Conservation (phyloP, 2,797 vertebrate genomes). For the Sebastes matsubarae region DNA sequence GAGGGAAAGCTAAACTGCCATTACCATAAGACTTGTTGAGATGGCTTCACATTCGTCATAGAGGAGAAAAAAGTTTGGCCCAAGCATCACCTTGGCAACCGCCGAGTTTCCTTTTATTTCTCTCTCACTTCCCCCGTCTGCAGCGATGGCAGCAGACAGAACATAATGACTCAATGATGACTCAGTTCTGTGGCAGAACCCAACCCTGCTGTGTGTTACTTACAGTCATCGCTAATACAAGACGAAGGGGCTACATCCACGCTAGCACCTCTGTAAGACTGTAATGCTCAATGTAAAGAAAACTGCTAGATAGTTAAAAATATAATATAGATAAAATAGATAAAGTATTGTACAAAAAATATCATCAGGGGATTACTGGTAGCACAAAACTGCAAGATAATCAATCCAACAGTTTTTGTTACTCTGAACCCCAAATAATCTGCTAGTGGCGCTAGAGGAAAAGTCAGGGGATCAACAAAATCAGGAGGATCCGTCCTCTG, state of each 20-base stretch:
- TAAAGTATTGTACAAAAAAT: background rate
- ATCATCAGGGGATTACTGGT: background rate
- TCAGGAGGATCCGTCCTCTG: background rate
- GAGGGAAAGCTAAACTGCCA: background rate
- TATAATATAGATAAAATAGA: too few relatives aligned
- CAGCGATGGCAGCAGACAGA: background rate
- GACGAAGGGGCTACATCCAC: background rate
- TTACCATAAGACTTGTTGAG: slow-evolving; percentile 1
- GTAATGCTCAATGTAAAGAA: background rate
- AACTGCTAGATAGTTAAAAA: background rate
- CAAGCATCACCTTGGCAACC: slow-evolving; percentile 13
- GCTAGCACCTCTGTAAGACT: background rate
- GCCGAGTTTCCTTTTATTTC: slow-evolving; percentile 3
- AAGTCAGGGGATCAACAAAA: background rate
- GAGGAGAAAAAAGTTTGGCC: background rate
- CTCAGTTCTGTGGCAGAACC: slow-evolving; percentile 23
- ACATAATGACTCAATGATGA: slow-evolving; percentile 24
- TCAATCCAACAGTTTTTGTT: too few relatives aligned
- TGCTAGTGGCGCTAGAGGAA: background rate
- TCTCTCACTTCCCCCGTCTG: slow-evolving; percentile 8
- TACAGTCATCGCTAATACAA: background rate
- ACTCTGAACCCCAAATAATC: background rate
- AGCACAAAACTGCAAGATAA: background rate
- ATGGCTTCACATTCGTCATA: background rate
- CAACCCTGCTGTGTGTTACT: background rate